Base-by-base conservation (phyloP, 2,113 vertebrate genomes). In the Oreotrochilus melanogaster region DNA sequence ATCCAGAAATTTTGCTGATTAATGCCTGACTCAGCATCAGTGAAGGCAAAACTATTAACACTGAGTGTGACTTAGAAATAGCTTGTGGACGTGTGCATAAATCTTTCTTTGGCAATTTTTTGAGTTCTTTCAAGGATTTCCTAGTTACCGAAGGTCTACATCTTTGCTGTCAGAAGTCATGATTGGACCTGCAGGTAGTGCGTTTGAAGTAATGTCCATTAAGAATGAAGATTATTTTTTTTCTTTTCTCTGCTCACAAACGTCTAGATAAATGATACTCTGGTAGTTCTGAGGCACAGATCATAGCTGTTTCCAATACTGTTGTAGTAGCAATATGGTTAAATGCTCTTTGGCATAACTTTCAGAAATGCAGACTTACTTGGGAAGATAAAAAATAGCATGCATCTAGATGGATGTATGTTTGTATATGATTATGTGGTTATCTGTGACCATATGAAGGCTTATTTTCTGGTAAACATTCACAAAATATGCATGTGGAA, bases 1-100 rank as follows among this genome's bases (percentile, higher is more conserved):
- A 92, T 15, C 45, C 45, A 85, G 64, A 86, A 88, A 61, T 86
- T 92, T 92, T 92, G 51, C 56, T 86, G 79, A 78, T 86, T 89
- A 64, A 58, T 87, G 31, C 39, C 48, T 81, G 37, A 62, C 37
- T 30, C 39, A 51, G 11, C 16, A 23, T 56, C 9, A 66, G 6
- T 81, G 28, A 78, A 67, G 35, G 50, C 27, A 64, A 71, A 78
- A 80, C 12, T 71, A 14, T 39, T 79, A n/a, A n/a, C n/a, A 37
- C 4, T 47, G 64, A 18, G 7, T 50, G 2, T 42, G 76, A 78
- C 67, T 93, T 28, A 12, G 50, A 89, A 93, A 60, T 33, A 53
- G 17, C 11, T 88, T 70, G 28, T 65, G 31, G 75, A 54, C 17
- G 23, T 18, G 6, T n/a, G 6, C 19, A 88, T 45, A 75, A 88